Evolutionary conservation across 2,113 vertebrate species (phyloP), one percentile per base, ranked within the genome.

Genomic region (Triplophysa siluroides): DNA sequence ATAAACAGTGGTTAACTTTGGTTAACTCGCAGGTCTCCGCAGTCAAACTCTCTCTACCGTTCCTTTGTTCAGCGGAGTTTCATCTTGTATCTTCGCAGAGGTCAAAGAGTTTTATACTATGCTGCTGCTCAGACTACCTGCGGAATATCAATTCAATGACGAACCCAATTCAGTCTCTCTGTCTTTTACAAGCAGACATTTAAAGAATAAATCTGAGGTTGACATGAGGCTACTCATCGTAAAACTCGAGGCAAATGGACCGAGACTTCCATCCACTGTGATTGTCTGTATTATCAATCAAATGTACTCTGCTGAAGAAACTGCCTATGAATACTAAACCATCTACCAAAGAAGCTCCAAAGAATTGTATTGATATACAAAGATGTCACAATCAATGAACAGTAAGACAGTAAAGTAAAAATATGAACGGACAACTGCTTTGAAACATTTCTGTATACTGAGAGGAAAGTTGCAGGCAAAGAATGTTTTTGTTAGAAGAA

Each of bases 271-370:
- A 45, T 84, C 70, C 60, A 76, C 19, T 50, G 76, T 72, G 80
- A 82, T 82, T 79, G 80, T 79, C 76, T 84, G n/a, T 50, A 24
- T 72, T 79, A 84, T 84, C 80, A 82, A 82, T 84, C 83, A 84
- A 84, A 82, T 52, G 60, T 43, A 58, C 71, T 72, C 26, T 16
- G 29, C 61, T 41, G 72, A 54, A 60, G 61, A 79, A 23, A 69
- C 63, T 41, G 60, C 66, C 69, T 43, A 50, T 78, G 79, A 78
- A 81, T 81, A 69, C 69, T 43, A 81, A 81, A 78, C 19, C 21
- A 74, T 84, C 43, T 52, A 62, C 21, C 2, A n/a, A 18, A 73
- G 56, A 65, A 38, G 77, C 21, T 76, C 58, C 29, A 21, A 45
- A 38, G 12, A 68, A 72, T 18, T 72, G 29, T 50, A 72, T 62